Percentiles rank a stretch among this genome's conserved stretches.
Conservation (phyloP, 2,797 vertebrate species). For the Protonibea diacanthus region DNA sequence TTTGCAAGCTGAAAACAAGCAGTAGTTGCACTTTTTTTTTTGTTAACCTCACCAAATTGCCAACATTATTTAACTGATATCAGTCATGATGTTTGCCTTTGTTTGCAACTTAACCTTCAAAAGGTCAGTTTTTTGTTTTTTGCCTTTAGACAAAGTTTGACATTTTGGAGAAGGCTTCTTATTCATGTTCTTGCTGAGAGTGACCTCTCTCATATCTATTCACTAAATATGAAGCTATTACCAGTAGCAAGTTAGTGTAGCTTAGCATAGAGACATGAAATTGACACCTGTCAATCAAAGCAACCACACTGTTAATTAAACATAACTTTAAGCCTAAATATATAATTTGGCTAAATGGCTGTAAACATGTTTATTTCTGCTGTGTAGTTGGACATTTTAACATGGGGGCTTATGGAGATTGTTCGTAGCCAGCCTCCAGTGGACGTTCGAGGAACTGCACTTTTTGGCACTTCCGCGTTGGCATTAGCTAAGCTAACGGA, state of each 20-base stretch:
- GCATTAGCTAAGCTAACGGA: neutral
- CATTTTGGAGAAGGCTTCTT: neutral
- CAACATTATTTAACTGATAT: neutral
- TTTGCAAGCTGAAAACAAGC: neutral
- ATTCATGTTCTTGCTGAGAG: neutral
- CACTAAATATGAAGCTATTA: neutral
- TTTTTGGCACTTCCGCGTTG: too few relatives aligned
- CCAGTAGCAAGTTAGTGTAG: neutral
- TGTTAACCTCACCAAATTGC: neutral
- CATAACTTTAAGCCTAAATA: too few relatives aligned
- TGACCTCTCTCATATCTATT: neutral
- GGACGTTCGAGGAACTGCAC: too few relatives aligned
- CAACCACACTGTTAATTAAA: too few relatives aligned
- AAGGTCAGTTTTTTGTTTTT: slow-evolving; percentile 7
- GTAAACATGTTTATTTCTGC: too few relatives aligned
- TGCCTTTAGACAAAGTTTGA: neutral
- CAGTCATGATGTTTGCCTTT: neutral
- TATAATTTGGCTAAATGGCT: too few relatives aligned
- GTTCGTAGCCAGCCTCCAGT: too few relatives aligned
- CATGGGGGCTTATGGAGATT: too few relatives aligned
- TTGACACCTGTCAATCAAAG: too few relatives aligned
- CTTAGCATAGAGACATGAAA: neutral
- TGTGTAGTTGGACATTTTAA: too few relatives aligned
- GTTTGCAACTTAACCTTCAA: neutral
- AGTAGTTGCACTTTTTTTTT: neutral